These are phyloP conservation scores for Elmis aenea DNA, from an alignment of 2,888 invertebrate genomes.

Conservation along the genomic window DNA sequence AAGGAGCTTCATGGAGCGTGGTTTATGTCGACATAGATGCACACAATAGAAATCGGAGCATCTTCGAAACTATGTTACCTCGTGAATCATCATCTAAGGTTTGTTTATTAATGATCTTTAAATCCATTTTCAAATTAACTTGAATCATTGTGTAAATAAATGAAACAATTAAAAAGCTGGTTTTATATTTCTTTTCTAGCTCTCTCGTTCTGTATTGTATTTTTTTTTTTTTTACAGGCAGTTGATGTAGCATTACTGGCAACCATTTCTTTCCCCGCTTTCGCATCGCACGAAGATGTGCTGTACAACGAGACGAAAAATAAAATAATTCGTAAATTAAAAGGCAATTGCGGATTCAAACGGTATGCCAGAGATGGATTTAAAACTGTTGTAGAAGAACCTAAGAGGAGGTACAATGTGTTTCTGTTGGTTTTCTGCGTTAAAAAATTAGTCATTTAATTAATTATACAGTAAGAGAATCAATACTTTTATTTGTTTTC, in stretches of 20 bases:
- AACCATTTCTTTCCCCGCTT: slow-evolving; percentile 95
- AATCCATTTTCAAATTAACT: neutral
- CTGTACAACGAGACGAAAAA: slow-evolving; percentile 82
- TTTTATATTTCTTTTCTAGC: neutral
- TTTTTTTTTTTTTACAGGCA: slow-evolving; percentile 65
- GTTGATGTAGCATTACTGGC: slow-evolving; percentile 89
- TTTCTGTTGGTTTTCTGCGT: neutral
- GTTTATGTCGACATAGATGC: slow-evolving; percentile 99
- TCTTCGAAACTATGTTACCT: slow-evolving; percentile 96
- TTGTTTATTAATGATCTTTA: neutral
- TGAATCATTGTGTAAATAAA: neutral
- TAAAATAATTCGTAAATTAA: slow-evolving; percentile 75
- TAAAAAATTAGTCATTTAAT: no score
- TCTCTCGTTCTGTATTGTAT: slow-evolving; percentile 5
- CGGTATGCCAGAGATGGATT: slow-evolving; percentile 93
- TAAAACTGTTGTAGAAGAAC: slow-evolving; percentile 82
- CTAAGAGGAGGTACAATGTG: slow-evolving; percentile 51
- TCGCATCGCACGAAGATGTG: slow-evolving; percentile 92
- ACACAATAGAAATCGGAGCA: slow-evolving; percentile 96
- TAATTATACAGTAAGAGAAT: neutral
- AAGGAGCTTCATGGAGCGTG: slow-evolving; percentile 97
- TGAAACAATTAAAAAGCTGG: neutral
- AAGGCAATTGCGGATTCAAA: slow-evolving; percentile 89
- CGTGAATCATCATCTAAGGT: slow-evolving; percentile 94
- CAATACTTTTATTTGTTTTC: slow-evolving; percentile 1